Base-by-base conservation (phyloP, 2,888 invertebrate species). In the Acrobasis consociella region DNA sequence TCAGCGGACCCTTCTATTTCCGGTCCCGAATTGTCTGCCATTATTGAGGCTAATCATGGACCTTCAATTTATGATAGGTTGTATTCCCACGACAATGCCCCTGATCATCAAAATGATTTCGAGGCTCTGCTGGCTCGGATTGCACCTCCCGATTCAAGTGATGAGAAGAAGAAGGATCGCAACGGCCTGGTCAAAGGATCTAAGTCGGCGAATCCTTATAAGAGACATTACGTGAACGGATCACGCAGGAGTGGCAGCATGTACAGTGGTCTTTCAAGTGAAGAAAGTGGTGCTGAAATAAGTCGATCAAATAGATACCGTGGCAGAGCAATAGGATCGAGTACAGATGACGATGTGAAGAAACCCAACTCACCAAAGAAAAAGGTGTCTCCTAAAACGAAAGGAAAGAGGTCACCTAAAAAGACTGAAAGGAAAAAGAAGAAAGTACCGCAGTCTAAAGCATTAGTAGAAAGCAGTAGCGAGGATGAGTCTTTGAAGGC, bases 41-140 rank as follows among this genome's bases (percentile, higher is more conserved):
- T 98, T 15, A 94, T 97, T 66, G 96, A 97, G 78, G 97, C 97
- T 13, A 97, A 98, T 85, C 97, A 97, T 81, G 97, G 97, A 0
- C 97, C 97, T 51, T 97, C 97, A 50, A 96, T 98, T 70, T 98
- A 98, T 79, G 98, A 98, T 82, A 94, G 95, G 69, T 91, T 97
- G 64, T 98, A 97, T 84, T 97, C 97, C 17, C 95, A 96, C 78
- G 89, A 94, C 11, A 90, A 93, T 72, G 94, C 95, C 17, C 93
- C 95, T 64, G 95, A 95, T 77, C 94, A 95, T 69, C 94, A 94
- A 62, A 93, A 93, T 70, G 95, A 95, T 78, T 95, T 96, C 73
- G 95, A 96, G 46, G 93, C 93, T 8, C 88, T 96, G 55, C 82
- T 96, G n/a, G 93, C 95, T 2, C 93, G 95, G 62, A 96, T 96